A percentile compares a stretch with the other conserved stretches of the same genome.
Conservation (phyloP, 2,113 vertebrate species). For the Grammomys surdaster region DNA sequence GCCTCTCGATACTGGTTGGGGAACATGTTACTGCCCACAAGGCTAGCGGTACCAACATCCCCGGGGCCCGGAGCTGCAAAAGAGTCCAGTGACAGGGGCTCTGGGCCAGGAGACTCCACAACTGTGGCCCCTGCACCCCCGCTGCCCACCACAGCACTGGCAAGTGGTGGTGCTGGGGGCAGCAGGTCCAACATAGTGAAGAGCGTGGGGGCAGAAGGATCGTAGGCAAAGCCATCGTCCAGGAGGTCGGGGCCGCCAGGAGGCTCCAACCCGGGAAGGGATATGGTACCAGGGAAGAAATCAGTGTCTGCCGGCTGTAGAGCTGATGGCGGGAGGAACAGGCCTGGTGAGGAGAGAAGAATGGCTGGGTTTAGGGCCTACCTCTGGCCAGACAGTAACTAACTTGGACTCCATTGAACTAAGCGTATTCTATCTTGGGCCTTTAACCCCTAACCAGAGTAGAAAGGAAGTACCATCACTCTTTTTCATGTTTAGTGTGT, state of each 20-base stretch:
- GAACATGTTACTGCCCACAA: slow-evolving; percentile 85
- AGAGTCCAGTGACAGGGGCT: slow-evolving; percentile 72
- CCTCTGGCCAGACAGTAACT: not conserved
- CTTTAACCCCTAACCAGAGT: not conserved
- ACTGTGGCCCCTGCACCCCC: slow-evolving; percentile 16
- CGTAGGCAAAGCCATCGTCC: slow-evolving; percentile 76
- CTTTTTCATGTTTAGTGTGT: not conserved
- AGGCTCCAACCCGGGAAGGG: slow-evolving; percentile 74
- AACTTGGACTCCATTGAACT: not conserved
- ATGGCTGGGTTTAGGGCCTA: not conserved
- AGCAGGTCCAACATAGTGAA: slow-evolving; percentile 82
- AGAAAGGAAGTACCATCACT: not conserved
- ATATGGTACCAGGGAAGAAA: slow-evolving; percentile 68
- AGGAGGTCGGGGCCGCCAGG: slow-evolving; percentile 66
- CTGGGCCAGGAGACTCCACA: slow-evolving; percentile 50
- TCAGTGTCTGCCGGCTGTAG: slow-evolving; percentile 65
- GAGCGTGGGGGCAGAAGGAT: slow-evolving; percentile 61
- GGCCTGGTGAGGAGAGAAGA: not conserved
- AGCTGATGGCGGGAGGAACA: slow-evolving; percentile 68
- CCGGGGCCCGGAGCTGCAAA: slow-evolving; percentile 9
- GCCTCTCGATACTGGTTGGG: slow-evolving; percentile 83
- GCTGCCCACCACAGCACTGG: slow-evolving; percentile 45
- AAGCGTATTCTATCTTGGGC: not conserved
- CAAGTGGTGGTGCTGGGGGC: slow-evolving; percentile 68
- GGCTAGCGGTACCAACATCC: slow-evolving; percentile 26